Base-by-base conservation (phyloP, 1,140 invertebrate genomes). In the Drosophila elegans region DNA sequence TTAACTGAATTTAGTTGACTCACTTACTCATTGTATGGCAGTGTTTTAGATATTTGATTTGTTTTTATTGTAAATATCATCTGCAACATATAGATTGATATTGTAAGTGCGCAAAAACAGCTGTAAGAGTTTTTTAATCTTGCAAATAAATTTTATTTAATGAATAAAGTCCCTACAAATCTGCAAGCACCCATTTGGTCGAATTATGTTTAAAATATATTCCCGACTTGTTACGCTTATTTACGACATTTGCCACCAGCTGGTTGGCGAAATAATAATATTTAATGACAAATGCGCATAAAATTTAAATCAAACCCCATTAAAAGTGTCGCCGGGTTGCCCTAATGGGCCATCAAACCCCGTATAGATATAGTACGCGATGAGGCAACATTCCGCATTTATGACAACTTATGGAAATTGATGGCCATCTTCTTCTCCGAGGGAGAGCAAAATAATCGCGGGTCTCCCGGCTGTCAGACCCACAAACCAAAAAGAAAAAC, bases 331-430 rank as follows among this genome's bases (percentile, higher is more conserved):
- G 78, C 78, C 82, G 54, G 78, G 60, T 74, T 54, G 60, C 51
- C 41, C 78, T 86, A 81, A 86, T 86, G 68, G 78, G 63, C 54
- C 62, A 66, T 75, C 72, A 75, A 38, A 57, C 13, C 42, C 46
- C 48, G 53, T 75, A 67, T 53, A 76, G 72, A 76, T 59, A 57
- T 59, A 67, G 62, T 57, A 59, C 32, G 45, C 54, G 74, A 74
- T 67, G 49, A 54, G 74, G 83, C 63, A 78, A 83, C 83, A 86
- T 81, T 81, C 83, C 48, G 83, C 67, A 78, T 88, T 88, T 83
- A 86, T 76, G 83, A 73, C 69, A 86, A 86, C 80, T 88, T 88
- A 86, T 88, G 83, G 83, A 82, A 86, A 86, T 86, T 88, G 83
- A 86, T 86, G 85, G 79, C 75, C 67, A 72, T 74, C 51, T 80